Percentiles rank a stretch among this genome's conserved stretches.
These are phyloP conservation scores for Eledone cirrhosa DNA, from an alignment of 2,888 invertebrate species.

Conservation along the genomic window DNA sequence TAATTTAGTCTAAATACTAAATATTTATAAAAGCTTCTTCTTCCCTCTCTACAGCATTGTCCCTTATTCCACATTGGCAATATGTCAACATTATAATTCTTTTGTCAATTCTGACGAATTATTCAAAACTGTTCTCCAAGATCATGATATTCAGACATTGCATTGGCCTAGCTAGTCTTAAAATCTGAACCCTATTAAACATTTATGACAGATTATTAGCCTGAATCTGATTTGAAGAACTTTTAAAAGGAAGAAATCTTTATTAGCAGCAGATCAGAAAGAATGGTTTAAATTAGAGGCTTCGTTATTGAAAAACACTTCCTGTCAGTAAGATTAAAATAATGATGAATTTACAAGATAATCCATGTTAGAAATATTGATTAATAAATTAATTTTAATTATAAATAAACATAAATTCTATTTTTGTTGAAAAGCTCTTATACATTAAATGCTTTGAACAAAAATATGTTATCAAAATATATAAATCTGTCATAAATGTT, in stretches of 20 bases:
- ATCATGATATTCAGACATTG: not conserved
- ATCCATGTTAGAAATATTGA: too few species aligned
- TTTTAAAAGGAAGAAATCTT: not conserved
- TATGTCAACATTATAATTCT: not conserved
- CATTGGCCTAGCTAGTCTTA: not conserved
- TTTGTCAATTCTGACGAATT: not conserved
- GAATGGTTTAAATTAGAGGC: not conserved
- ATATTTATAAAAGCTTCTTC: not conserved
- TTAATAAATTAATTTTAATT: too few species aligned
- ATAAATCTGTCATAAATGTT: too few species aligned
- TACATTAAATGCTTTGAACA: too few species aligned
- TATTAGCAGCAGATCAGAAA: not conserved
- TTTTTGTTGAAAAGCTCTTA: too few species aligned
- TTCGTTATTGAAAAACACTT: not conserved
- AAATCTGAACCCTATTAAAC: not conserved
- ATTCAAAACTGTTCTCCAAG: not conserved
- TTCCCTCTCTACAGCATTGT: not conserved
- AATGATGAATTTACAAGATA: too few species aligned
- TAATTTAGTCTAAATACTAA: not conserved
- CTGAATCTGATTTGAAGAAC: not conserved
- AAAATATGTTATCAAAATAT: too few species aligned
- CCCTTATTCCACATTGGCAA: not conserved
- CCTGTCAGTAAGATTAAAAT: not conserved
- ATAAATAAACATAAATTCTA: too few species aligned
- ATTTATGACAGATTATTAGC: not conserved